phyloP scores from a whole-genome alignment of 2,888 invertebrate species.

The Autographa gamma region DNA sequence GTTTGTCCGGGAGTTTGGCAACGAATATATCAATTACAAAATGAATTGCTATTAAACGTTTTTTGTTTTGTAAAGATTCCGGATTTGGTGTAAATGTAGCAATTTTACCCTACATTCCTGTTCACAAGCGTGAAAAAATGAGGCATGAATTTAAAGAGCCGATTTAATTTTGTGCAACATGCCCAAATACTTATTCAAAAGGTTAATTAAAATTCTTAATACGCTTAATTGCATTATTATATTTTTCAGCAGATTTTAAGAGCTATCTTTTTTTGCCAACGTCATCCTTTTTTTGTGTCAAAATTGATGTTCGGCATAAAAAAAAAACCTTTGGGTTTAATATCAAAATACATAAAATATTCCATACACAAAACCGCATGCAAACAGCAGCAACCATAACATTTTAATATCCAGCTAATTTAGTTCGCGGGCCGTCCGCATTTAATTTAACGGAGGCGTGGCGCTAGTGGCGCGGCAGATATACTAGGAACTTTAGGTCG shows the following conservation, averaged over 20 bases:
- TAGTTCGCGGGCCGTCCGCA: slow-evolving; percentile 52
- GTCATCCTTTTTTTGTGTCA: too few relatives aligned
- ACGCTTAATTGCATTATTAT: too few relatives aligned
- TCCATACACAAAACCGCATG: slow-evolving; percentile 32
- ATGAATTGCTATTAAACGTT: not conserved
- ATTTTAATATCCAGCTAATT: slow-evolving; percentile 41
- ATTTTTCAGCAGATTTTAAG: too few relatives aligned
- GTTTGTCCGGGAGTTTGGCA: not conserved
- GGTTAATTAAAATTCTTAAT: too few relatives aligned
- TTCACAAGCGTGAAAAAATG: not conserved
- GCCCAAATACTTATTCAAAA: too few relatives aligned
- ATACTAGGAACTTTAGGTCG: slow-evolving; percentile 47
- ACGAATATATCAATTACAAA: not conserved
- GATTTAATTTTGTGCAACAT: too few relatives aligned
- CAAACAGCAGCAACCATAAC: slow-evolving; percentile 35
- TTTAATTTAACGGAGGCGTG: slow-evolving; percentile 64
- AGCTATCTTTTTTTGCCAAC: too few relatives aligned
- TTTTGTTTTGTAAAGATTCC: not conserved
- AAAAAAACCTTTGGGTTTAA: not conserved
- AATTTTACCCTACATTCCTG: not conserved
- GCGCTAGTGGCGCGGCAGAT: slow-evolving; percentile 54
- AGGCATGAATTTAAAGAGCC: not conserved
- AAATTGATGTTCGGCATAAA: not conserved
- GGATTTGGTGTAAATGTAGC: not conserved
- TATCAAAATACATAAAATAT: not conserved